Evolutionary conservation across 2,797 vertebrate species (phyloP).

Genomic region (Acropternis orthonyx): DNA sequence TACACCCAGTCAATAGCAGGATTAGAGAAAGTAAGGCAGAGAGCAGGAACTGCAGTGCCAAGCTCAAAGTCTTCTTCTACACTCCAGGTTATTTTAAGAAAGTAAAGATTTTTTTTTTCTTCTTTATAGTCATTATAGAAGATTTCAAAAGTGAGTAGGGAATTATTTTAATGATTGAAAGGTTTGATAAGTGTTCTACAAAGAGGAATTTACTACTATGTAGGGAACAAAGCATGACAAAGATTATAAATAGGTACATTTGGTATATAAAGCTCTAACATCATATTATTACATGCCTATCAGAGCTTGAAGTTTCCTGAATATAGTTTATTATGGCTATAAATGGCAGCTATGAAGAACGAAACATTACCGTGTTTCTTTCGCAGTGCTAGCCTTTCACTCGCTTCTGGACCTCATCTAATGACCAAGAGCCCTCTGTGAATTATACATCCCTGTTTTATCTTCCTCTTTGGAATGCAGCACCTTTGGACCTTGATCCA

Average conservation of each 20-base stretch:
- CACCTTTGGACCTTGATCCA: neutral
- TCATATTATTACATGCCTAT: neutral
- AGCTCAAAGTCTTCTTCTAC: neutral
- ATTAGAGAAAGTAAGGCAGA: neutral
- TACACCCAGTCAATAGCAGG: neutral
- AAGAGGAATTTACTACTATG: neutral
- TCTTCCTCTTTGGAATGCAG: neutral
- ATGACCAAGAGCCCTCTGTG: neutral
- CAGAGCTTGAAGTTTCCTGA: neutral
- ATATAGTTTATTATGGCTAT: neutral
- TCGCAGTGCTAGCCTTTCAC: neutral
- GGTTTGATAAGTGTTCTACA: neutral
- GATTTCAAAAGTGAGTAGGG: neutral
- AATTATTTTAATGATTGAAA: neutral
- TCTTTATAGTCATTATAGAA: neutral
- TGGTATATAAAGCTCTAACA: neutral
- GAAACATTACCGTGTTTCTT: neutral
- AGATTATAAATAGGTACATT: neutral
- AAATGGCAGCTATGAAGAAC: neutral
- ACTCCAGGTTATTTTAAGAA: slow-evolving; percentile 12
- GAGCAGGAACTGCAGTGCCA: neutral
- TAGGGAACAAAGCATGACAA: neutral
- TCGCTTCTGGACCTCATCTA: neutral
- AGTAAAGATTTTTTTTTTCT: neutral
- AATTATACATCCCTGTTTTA: neutral